Evolutionary conservation across 2,888 invertebrate genomes (phyloP), one percentile per base, ranked within the genome.

Genomic region (Perizoma flavofasciatum): DNA sequence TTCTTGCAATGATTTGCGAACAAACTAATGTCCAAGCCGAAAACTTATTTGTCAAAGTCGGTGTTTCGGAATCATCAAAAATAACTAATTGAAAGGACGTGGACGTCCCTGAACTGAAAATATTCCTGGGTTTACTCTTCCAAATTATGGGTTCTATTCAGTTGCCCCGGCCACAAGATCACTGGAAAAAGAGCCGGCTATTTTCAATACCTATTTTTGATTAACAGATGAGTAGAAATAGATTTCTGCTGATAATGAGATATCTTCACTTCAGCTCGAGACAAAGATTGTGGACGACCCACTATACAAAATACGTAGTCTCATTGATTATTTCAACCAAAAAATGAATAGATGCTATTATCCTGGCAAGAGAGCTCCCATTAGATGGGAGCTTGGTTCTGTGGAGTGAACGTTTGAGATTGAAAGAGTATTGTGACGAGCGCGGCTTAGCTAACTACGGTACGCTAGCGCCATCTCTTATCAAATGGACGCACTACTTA

Each of bases 241-340:
- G 71, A 58, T 72, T 78, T 71, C 53, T 79, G 35, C 49, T 68
- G 53, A 66, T 72, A 22, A 72, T 56, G 55, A 56, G 59, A 51
- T 62, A n/a, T n/a, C n/a, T n/a, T n/a, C 45, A 52, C 47, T 63
- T 22, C 46, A 61, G 54, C 81, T 80, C 63, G 65, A 8, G 65
- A 68, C 67, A n/a, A n/a, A n/a, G 49, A 56, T 61, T 44, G 65
- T 80, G 68, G 55, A 66, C 59, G 53, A 72, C 64, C 50, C 49
- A 69, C 5, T 66, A 47, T 61, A 50, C 49, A 67, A 66, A 47
- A 56, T 68, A 49, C 55, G 60, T 48, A 63, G 57, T 49, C 6
- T 70, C 43, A 59, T 83, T 49, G 69, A 79, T 58, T 74, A 75
- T 68, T 82, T 83, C 68, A 78, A 75, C 65, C 62, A 69, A 34